Evolutionary conservation across 2,888 invertebrate genomes (phyloP), one percentile per base, ranked within the genome.

Genomic region (Tachystola acroxantha): DNA sequence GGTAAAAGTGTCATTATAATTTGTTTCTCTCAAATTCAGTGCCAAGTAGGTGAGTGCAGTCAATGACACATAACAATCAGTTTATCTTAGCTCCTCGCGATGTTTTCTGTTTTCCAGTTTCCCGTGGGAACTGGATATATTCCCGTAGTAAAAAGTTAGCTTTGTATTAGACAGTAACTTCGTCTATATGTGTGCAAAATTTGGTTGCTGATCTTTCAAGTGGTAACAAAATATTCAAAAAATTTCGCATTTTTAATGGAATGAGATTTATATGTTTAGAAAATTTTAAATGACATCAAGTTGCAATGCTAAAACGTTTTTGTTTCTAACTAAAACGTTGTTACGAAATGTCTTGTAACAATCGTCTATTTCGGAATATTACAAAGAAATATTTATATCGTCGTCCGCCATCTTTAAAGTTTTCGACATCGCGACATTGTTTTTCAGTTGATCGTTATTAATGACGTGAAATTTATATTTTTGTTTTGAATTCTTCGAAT

Each of bases 31-130:
- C 10, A 28, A 36, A 27, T 9, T 31, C 3, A 24, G 62, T 81
- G 84, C 84, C 85, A 84, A 85, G 70, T 84, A 60, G 79, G 84
- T 79, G 81, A 84, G 71, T 77, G 76, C n/a, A n/a, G n/a, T 81
- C 77, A 78, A 75, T 64, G 64, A 57, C 58, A 56, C 53, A 58
- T 48, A 43, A 47, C 46, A 46, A 46, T 47, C 37, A 34, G 45
- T 37, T 46, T 44, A 43, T 46, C 50, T 46, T 47, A 39, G 37
- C 45, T 43, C 46, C 44, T 40, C 35, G n/a, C n/a, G n/a, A n/a
- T n/a, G n/a, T n/a, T n/a, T n/a, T n/a, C n/a, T n/a, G n/a, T n/a
- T n/a, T n/a, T n/a, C n/a, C n/a, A n/a, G n/a, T n/a, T n/a, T n/a
- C n/a, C n/a, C n/a, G n/a, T n/a, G n/a, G n/a, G n/a, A n/a, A n/a